These are phyloP conservation scores for Sceliomorpha sp. DNA, from an alignment of 2,888 invertebrate species.

Conservation along the genomic window DNA sequence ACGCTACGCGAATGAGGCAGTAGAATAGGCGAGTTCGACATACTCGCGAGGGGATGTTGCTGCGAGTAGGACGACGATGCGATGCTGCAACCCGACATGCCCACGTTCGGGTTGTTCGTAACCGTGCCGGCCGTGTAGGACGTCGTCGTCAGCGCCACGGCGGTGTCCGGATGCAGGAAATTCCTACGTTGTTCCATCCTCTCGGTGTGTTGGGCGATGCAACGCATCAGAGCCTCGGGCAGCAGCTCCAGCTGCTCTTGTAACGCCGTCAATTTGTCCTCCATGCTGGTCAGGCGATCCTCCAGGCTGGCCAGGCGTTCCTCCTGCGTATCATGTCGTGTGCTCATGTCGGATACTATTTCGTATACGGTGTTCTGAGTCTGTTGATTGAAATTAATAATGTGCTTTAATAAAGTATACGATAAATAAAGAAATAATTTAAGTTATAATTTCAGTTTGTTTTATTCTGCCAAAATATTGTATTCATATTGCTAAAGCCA, in stretches of 20 bases:
- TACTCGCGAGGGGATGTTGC: slow-evolving; percentile 72
- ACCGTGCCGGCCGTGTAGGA: slow-evolving; percentile 81
- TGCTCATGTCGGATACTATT: slow-evolving; percentile 98
- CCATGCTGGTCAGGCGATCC: slow-evolving; percentile 94
- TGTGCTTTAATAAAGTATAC: too few species aligned
- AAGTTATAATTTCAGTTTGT: too few species aligned
- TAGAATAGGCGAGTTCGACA: slow-evolving; percentile 71
- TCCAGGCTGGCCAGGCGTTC: slow-evolving; percentile 96
- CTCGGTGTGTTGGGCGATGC: slow-evolving; percentile 88
- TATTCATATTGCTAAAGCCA: too few species aligned
- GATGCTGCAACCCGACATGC: slow-evolving; percentile 66
- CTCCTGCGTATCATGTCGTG: slow-evolving; percentile 95
- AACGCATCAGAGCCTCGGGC: slow-evolving; percentile 90
- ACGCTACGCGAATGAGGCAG: slow-evolving; percentile 82
- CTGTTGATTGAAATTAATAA: too few species aligned
- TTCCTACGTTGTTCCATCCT: slow-evolving; percentile 90
- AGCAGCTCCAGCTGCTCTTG: slow-evolving; percentile 93
- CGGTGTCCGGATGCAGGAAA: slow-evolving; percentile 93
- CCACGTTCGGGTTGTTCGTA: slow-evolving; percentile 62
- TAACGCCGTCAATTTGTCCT: slow-evolving; percentile 92
- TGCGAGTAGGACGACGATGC: slow-evolving; percentile 57
- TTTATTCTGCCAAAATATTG: too few species aligned
- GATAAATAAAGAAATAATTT: too few species aligned
- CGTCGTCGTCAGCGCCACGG: slow-evolving; percentile 83
- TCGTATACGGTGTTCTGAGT: slow-evolving; percentile 99